Conservation (phyloP, 1,140 invertebrate species). For the Formica selysi region DNA sequence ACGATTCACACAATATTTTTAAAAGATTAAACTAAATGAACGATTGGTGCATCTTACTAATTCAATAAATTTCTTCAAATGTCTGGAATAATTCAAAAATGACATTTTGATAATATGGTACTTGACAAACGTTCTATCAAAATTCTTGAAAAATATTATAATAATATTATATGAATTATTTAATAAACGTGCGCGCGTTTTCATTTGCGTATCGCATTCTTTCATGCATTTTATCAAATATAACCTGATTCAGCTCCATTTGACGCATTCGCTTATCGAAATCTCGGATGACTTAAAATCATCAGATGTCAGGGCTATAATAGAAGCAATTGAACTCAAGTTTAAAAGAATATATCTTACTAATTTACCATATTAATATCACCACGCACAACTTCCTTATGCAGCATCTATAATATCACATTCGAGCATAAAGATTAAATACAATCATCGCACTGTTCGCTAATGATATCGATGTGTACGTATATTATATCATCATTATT, state of each 20-base stretch:
- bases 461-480: neutral
- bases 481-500: neutral
- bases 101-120: constrained; percentile 6
- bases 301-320: neutral
- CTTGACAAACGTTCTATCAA: neutral
- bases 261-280: neutral
- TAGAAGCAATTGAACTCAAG: neutral
- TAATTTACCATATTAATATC: constrained; percentile 1
- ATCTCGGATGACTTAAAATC: neutral
- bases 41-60: too few species aligned
- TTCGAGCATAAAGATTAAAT: constrained; percentile 34
- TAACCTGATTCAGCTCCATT: neutral
- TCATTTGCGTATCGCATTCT: neutral
- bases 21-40: neutral
- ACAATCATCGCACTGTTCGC: neutral
- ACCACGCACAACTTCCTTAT: neutral
- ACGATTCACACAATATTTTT: neutral
- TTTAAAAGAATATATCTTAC: constrained; percentile 3
- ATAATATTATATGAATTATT: neutral
- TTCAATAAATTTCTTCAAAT: too few species aligned
- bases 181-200: neutral
- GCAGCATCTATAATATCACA: constrained; percentile 12
- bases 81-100: too few species aligned
- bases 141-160: neutral
- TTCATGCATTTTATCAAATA: neutral